phyloP scores from a whole-genome alignment of 2,797 vertebrate species.

The Falco novaeseelandiae region DNA sequence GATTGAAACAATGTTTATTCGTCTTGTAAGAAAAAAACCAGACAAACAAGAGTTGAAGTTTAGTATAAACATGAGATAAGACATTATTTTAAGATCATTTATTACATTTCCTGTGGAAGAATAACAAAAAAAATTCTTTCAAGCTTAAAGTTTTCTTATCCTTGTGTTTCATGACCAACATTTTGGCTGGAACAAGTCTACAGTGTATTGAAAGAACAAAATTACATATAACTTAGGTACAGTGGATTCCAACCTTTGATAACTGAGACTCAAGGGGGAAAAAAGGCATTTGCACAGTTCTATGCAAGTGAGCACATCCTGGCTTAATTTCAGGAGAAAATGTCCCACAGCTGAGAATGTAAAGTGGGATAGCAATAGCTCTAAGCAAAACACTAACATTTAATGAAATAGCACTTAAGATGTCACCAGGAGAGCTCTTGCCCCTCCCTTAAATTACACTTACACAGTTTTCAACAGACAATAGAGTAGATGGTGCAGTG shows the following conservation, averaged over 20 bases:
- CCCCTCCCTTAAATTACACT: neutral
- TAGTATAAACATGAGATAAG: neutral
- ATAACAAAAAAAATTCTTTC: neutral
- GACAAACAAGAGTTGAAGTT: neutral
- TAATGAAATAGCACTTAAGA: neutral
- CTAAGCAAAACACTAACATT: neutral
- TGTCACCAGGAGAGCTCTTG: neutral
- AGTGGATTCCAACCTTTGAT: neutral
- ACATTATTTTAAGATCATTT: neutral
- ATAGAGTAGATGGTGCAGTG: fast-evolving
- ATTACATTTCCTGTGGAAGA: neutral
- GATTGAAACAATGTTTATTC: neutral
- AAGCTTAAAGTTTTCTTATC: neutral
- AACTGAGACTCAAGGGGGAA: neutral
- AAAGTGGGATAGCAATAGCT: neutral
- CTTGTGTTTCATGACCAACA: neutral
- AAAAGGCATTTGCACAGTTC: neutral
- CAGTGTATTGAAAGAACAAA: neutral
- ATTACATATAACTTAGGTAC: neutral
- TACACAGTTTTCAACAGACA: neutral
- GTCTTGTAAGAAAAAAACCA: neutral
- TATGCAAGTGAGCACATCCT: neutral
- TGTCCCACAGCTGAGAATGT: conserved; percentile 12
- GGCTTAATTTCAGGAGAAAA: conserved; percentile 15
- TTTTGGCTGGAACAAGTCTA: neutral